phyloP scores from a whole-genome alignment of 2,888 invertebrate species.

The Ectemnius continuus region DNA sequence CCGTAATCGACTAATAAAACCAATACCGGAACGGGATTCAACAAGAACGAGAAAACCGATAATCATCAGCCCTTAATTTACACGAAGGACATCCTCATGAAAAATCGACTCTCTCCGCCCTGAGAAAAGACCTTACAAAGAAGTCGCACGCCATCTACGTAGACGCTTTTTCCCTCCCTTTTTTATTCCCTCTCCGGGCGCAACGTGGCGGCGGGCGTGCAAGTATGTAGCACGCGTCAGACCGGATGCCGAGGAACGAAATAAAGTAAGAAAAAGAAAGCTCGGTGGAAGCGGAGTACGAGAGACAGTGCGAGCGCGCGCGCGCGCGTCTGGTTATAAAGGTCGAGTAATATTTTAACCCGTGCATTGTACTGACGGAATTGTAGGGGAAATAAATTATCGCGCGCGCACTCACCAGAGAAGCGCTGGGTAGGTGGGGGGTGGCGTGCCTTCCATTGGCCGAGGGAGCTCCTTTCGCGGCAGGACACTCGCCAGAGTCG shows the following conservation, averaged over 20 bases:
- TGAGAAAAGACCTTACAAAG: too few species aligned
- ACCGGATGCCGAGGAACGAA: not conserved
- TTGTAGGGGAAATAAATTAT: constrained; percentile 69
- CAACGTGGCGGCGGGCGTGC: constrained; percentile 5
- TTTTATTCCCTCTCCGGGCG: not conserved
- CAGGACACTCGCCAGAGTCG: constrained; percentile 39
- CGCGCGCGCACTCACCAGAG: constrained; percentile 22
- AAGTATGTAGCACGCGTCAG: constrained; percentile 8
- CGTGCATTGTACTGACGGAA: constrained; percentile 66
- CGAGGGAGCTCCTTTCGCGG: constrained; percentile 42
- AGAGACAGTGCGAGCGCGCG: constrained; percentile 17
- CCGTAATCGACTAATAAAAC: too few species aligned
- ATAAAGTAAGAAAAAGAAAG: not conserved
- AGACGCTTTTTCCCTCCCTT: too few species aligned
- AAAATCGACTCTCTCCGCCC: too few species aligned
- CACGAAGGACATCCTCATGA: too few species aligned
- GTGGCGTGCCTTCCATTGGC: not conserved
- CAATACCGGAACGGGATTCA: too few species aligned
- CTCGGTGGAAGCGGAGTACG: constrained; percentile 2
- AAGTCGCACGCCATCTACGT: not conserved
- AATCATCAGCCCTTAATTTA: too few species aligned
- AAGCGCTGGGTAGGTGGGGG: too few species aligned
- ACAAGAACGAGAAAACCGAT: too few species aligned
- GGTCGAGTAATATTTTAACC: constrained; percentile 67
- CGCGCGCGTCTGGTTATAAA: constrained; percentile 50